Evolutionary conservation across 2,888 invertebrate genomes (phyloP).

Genomic region (Allygus modestus): DNA sequence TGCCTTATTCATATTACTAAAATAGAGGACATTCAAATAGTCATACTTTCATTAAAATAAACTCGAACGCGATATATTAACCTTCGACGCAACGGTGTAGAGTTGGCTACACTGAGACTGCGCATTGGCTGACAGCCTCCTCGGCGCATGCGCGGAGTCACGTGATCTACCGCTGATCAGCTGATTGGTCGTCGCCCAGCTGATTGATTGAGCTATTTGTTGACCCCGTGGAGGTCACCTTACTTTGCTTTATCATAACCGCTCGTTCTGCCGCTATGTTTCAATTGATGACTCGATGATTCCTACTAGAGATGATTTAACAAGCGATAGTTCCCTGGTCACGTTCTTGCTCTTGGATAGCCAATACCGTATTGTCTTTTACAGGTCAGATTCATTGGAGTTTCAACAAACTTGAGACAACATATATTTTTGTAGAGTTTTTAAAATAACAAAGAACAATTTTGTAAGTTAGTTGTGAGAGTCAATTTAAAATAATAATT

Average conservation of each 20-base stretch:
- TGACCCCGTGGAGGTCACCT: constrained; percentile 50
- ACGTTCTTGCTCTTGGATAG: background rate
- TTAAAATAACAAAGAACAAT: too few relatives aligned
- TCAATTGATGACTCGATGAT: constrained; percentile 10
- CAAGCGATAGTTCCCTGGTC: background rate
- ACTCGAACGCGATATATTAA: too few relatives aligned
- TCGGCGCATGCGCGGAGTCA: constrained; percentile 34
- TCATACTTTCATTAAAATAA: too few relatives aligned
- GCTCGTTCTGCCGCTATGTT: constrained; percentile 26
- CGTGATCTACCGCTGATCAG: constrained; percentile 36
- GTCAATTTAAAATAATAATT: too few relatives aligned
- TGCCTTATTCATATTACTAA: too few relatives aligned
- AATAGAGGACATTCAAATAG: too few relatives aligned
- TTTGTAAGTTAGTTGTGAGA: too few relatives aligned
- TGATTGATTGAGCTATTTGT: constrained; percentile 58
- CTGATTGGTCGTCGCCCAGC: constrained; percentile 35
- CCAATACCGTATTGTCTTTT: background rate
- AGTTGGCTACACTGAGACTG: background rate
- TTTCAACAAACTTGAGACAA: too few relatives aligned
- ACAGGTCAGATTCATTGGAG: too few relatives aligned
- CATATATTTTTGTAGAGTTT: too few relatives aligned
- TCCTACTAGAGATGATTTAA: background rate
- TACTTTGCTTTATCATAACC: constrained; percentile 51
- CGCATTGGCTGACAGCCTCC: background rate
- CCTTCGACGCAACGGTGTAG: too few relatives aligned